Percentiles rank a stretch among this genome's conserved stretches.
Evolutionary conservation across 1,140 invertebrate genomes (phyloP).

Genomic region (Pygmarrhopalites habei): DNA sequence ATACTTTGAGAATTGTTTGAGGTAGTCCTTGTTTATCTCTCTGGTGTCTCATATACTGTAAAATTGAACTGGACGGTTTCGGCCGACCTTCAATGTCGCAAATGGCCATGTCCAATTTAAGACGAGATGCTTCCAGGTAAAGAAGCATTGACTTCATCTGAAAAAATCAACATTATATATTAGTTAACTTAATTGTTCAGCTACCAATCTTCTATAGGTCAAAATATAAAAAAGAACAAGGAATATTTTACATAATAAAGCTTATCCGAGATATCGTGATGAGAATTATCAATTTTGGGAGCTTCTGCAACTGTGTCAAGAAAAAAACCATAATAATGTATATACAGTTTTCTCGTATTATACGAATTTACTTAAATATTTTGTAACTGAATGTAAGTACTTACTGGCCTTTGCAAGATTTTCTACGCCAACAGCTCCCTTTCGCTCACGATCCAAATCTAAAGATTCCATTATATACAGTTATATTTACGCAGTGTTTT

Average conservation of each 20-base stretch:
- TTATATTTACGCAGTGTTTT: no score
- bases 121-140: constrained; percentile 80
- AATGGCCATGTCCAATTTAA: constrained; percentile 73
- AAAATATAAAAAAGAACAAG: constrained; percentile 6
- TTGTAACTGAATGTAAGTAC: no score
- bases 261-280: constrained; percentile 86
- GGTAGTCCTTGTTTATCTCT: constrained; percentile 82
- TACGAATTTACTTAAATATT: no score
- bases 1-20: constrained; percentile 73
- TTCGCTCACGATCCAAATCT: constrained; percentile 76
- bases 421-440: constrained; percentile 76
- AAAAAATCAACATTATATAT: constrained; percentile 41
- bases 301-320: constrained; percentile 81
- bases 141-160: constrained; percentile 87
- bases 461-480: no score
- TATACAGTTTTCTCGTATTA: no score
- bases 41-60: constrained; percentile 74
- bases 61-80: constrained; percentile 67
- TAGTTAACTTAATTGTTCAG: no score
- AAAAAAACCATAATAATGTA: no score
- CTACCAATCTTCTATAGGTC: neutral
- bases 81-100: constrained; percentile 70
- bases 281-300: constrained; percentile 83
- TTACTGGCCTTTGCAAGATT: constrained; percentile 83
- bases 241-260: constrained; percentile 80